Percentiles rank a stretch among this genome's conserved stretches.
Evolutionary conservation across 2,797 vertebrate genomes (phyloP).

Genomic region (Silurus lanzhouensis): DNA sequence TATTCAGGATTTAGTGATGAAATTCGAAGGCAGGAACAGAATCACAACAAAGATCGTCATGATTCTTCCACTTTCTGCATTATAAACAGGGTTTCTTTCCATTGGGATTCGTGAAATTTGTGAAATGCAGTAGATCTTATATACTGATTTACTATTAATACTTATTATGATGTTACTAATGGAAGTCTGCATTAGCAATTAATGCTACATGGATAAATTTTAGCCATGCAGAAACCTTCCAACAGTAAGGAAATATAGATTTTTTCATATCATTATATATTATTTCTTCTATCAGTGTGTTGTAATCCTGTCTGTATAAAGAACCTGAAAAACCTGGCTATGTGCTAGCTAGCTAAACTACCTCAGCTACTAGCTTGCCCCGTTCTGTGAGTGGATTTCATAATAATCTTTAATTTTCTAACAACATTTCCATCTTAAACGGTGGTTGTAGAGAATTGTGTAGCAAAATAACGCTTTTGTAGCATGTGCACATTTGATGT

Average conservation of each 20-base stretch:
- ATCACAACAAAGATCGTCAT: not conserved
- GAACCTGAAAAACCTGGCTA: not conserved
- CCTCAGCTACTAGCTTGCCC: not conserved
- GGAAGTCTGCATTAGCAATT: not conserved
- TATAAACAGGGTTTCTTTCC: too few relatives aligned
- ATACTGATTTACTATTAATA: too few relatives aligned
- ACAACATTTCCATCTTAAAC: not conserved
- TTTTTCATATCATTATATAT: not conserved
- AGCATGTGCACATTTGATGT: not conserved
- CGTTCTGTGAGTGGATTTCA: not conserved
- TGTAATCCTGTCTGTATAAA: not conserved
- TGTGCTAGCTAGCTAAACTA: not conserved
- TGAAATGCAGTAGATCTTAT: too few relatives aligned
- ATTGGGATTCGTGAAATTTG: too few relatives aligned
- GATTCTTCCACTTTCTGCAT: not conserved
- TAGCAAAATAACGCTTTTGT: not conserved
- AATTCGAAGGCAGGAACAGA: conserved; percentile 9
- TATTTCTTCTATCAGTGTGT: not conserved
- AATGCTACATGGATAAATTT: not conserved
- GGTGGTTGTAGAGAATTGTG: not conserved
- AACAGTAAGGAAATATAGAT: not conserved
- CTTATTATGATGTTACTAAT: not conserved
- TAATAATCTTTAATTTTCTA: not conserved
- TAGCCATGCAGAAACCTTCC: not conserved
- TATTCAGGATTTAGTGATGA: conserved; percentile 7